A percentile compares a stretch with the other conserved stretches of the same genome.
Evolutionary conservation across 37 sponge, comb jelly and placozoan species (phyloP).

Genomic region (Ianthella basta): DNA sequence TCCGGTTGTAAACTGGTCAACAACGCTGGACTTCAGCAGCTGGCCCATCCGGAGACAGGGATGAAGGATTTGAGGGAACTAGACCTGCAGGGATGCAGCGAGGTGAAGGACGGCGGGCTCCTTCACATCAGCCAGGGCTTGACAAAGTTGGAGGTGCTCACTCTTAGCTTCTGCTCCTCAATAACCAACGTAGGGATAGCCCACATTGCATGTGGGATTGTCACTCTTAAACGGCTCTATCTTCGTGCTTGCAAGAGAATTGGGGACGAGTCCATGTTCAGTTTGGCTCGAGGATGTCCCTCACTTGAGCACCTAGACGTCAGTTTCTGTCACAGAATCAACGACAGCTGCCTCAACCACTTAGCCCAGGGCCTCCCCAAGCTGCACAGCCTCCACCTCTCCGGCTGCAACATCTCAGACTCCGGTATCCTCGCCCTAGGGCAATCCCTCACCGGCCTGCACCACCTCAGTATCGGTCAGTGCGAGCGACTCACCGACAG

Average conservation of each 20-base stretch:
- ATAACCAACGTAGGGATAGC: slow-evolving; percentile 15
- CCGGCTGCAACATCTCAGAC: slow-evolving; percentile 17
- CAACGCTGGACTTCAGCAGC: neutral
- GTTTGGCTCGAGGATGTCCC: neutral
- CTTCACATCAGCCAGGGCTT: neutral
- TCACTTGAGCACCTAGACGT: slow-evolving; percentile 7
- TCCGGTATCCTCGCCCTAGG: slow-evolving; percentile 21
- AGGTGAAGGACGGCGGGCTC: slow-evolving; percentile 6
- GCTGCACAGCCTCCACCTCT: slow-evolving; percentile 29
- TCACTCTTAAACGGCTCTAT: neutral
- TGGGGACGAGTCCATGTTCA: slow-evolving; percentile 12
- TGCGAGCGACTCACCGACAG: slow-evolving; percentile 19
- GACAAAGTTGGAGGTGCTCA: neutral
- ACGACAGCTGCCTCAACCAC: slow-evolving; percentile 4
- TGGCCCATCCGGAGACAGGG: neutral
- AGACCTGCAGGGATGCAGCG: slow-evolving; percentile 17
- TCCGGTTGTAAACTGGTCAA: slow-evolving; percentile 28
- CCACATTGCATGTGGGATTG: slow-evolving; percentile 11
- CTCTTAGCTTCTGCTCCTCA: neutral
- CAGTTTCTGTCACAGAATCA: slow-evolving; percentile 27
- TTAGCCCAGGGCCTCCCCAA: slow-evolving; percentile 24
- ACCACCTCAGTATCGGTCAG: slow-evolving; percentile 21
- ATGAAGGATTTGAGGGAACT: slow-evolving; percentile 21
- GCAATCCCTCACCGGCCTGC: slow-evolving; percentile 24
- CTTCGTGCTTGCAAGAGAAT: slow-evolving; percentile 11